These are phyloP conservation scores for Prinia subflava DNA, from an alignment of 2,113 vertebrate species.

Conservation along the genomic window DNA sequence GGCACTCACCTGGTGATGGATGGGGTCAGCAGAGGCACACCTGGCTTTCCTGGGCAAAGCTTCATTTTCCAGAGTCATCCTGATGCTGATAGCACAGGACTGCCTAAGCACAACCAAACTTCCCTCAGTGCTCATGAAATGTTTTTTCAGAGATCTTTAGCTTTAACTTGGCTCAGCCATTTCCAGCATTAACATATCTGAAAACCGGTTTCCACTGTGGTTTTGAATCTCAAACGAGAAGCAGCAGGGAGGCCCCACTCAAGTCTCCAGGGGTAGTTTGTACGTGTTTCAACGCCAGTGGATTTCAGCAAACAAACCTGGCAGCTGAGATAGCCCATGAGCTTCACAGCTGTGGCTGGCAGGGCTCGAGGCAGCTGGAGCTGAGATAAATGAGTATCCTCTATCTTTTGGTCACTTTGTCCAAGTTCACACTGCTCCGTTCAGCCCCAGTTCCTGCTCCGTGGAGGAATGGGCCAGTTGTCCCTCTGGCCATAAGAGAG, in stretches of 20 bases:
- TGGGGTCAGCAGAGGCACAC: not conserved
- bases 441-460: not conserved
- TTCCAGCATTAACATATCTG: not conserved
- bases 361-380: slow-evolving; percentile 20
- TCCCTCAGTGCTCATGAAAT: not conserved
- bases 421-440: not conserved
- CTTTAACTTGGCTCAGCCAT: not conserved
- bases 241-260: slow-evolving; percentile 33
- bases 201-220: not conserved
- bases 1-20: rapidly evolving
- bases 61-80: not conserved
- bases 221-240: slow-evolving; percentile 20
- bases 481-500: not conserved
- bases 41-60: not conserved
- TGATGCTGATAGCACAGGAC: not conserved
- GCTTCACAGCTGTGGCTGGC: slow-evolving; percentile 53
- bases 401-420: slow-evolving; percentile 23
- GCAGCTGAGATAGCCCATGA: slow-evolving; percentile 17
- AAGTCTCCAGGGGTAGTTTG: not conserved
- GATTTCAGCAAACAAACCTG: slow-evolving; percentile 52
- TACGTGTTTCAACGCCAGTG: not conserved
- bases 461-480: not conserved
- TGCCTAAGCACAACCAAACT: not conserved
- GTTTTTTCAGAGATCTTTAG: not conserved
- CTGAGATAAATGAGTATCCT: not conserved